A percentile compares a stretch with the other conserved stretches of the same genome.
Conservation (phyloP, 2,797 vertebrate genomes). For the Onychomys torridus region DNA sequence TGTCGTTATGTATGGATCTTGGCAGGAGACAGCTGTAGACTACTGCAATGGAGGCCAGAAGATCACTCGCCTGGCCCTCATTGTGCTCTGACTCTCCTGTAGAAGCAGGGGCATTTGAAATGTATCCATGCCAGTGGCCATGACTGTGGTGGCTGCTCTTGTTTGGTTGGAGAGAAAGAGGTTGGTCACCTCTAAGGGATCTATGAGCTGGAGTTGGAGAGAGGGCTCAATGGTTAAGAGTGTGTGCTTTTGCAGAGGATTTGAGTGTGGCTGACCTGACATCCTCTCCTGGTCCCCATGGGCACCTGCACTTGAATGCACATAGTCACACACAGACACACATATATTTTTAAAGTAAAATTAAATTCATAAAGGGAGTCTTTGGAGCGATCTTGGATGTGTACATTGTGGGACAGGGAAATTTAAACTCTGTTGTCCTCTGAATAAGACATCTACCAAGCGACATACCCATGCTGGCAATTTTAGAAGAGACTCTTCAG, state of each 20-base stretch:
- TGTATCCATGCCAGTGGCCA: fast-evolving
- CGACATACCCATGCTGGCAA: fast-evolving
- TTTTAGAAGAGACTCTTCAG: background rate
- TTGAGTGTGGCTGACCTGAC: background rate
- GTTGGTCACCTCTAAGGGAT: background rate
- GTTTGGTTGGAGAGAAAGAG: background rate
- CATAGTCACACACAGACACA: background rate
- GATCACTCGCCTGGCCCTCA: background rate
- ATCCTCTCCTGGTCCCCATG: background rate
- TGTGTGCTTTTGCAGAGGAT: background rate
- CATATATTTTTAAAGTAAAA: background rate
- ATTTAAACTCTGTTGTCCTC: background rate
- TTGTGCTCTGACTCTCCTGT: background rate
- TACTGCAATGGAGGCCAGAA: background rate
- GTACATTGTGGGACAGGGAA: background rate
- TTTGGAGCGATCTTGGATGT: background rate
- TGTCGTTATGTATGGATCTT: background rate
- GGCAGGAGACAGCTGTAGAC: background rate
- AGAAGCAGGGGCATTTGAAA: background rate
- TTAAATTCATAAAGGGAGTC: background rate
- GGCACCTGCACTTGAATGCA: background rate
- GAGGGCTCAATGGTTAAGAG: background rate
- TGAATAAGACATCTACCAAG: background rate
- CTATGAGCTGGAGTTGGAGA: too few relatives aligned
- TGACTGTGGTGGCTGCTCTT: background rate